Percentiles rank a stretch among this genome's conserved stretches.
These are phyloP conservation scores for Graptemys geographica DNA, from an alignment of 2,797 vertebrate genomes.

Conservation along the genomic window DNA sequence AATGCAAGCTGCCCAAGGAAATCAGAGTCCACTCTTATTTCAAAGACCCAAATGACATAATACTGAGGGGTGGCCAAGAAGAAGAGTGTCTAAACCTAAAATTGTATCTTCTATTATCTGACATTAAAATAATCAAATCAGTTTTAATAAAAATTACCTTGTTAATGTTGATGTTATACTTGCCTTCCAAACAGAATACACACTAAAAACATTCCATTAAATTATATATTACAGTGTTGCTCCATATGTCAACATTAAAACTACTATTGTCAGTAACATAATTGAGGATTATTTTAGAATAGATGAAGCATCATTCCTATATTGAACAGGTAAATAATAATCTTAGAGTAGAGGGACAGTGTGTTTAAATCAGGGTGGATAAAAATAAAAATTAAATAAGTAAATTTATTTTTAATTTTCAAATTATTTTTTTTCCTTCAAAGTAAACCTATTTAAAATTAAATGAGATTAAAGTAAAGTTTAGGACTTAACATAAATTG, in stretches of 20 bases:
- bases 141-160: not conserved
- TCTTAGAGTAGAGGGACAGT: not conserved
- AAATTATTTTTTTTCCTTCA: not conserved
- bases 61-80: not conserved
- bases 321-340: not conserved
- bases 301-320: not conserved
- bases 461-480: not conserved
- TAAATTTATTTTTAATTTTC: not conserved
- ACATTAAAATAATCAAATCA: not conserved
- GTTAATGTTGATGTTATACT: not conserved
- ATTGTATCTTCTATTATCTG: not conserved
- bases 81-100: not conserved
- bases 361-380: not conserved
- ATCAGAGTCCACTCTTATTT: not conserved
- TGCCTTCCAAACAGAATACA: not conserved
- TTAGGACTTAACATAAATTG: not conserved
- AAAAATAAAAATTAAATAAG: fast-evolving
- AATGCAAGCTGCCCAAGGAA: not conserved
- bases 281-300: not conserved
- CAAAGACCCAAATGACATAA: not conserved
- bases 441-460: not conserved
- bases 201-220: not conserved
- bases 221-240: not conserved
- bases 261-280: not conserved
- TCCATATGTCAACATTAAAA: not conserved